These are phyloP conservation scores for Ctenomys sociabilis DNA, from an alignment of 2,113 vertebrate genomes.

Conservation along the genomic window DNA sequence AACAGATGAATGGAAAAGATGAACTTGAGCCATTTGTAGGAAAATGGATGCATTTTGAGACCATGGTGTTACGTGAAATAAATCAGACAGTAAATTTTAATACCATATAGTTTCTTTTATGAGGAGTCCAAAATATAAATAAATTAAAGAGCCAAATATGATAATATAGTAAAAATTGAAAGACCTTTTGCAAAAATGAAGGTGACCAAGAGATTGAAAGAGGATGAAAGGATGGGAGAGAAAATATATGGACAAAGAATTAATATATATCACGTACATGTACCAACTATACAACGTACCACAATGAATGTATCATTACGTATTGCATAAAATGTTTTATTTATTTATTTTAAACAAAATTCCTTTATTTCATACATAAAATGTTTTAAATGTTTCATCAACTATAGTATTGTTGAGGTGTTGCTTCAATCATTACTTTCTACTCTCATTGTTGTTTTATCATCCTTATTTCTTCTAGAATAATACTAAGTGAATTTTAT, in stretches of 20 bases:
- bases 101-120: not conserved
- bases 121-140: not conserved
- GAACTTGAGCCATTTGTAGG: no score
- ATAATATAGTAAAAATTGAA: not conserved
- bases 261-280: no score
- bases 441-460: not conserved
- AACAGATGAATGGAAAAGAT: no score
- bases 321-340: no score
- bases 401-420: not conserved
- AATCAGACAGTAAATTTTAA: not conserved
- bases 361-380: no score
- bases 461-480: slow-evolving; percentile 48
- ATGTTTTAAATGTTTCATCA: not conserved
- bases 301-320: no score
- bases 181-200: not conserved
- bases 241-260: not conserved
- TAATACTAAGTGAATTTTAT: slow-evolving; percentile 24
- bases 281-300: no score
- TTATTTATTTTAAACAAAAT: no score
- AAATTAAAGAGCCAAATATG: no score
- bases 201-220: not conserved
- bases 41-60: no score
- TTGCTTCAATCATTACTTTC: slow-evolving; percentile 26
- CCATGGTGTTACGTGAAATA: not conserved
- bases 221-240: not conserved